Evolutionary conservation across 2,797 vertebrate genomes (phyloP), one percentile per base, ranked within the genome.

Genomic region (Melanotaenia boesemani): DNA sequence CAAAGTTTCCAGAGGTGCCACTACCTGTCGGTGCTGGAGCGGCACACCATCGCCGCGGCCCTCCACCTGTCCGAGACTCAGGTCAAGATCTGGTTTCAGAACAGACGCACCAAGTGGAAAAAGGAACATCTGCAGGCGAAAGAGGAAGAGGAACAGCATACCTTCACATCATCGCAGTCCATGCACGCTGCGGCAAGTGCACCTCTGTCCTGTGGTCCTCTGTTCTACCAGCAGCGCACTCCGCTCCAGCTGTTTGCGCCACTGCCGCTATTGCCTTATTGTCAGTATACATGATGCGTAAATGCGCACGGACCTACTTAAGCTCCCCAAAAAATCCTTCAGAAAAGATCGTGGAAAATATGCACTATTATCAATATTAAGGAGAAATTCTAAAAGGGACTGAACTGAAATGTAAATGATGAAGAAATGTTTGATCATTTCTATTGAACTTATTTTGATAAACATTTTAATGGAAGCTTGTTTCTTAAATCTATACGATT

Each of bases 41-140:
- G 95, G 0, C 91, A 94, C 79, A 60, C 50, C 78, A 86, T 95
- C 63, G 92, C 95, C 63, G 12, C 86, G 0, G 85, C 89, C 1
- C 91, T 95, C 36, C 67, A 58, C 12, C 90, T 96, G 11, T 92
- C 94, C 4, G 93, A 95, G 84, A 95, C 93, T 0, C 95, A 95
- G 88, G 94, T 96, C 20, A 96, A 96, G 86, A 95, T 96, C 88
- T 96, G 95, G 95, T 96, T 96, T 52, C 95, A 95, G 86, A 96
- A 96, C 91, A 68, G 95, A 1, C 91, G 95, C 50, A 95, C 94
- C 62, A 96, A 95, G 80, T 95, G 94, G 94, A 95, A 95, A 88
- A 95, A 94, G 85, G 94, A 95, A 73, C 81, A 83, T 10, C 84
- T 78, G 67, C 86, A 52, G 28, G 86, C 58, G 7, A 70, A 15